Evolutionary conservation across 53 echinoderm and acorn worm species (phyloP).

Genomic region (Astropecten irregularis): DNA sequence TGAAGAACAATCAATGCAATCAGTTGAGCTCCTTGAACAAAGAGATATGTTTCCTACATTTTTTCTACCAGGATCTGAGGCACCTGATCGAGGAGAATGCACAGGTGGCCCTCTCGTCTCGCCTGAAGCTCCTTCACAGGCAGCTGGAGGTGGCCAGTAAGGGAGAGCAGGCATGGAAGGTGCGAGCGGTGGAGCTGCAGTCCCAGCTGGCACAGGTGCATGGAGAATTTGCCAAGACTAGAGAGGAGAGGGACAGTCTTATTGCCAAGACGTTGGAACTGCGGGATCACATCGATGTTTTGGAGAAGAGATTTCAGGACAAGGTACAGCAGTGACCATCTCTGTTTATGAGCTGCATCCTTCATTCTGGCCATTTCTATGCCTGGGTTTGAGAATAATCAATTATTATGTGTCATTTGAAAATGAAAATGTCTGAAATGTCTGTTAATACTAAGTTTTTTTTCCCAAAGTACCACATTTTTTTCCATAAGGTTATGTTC

Average conservation of each 20-base stretch:
- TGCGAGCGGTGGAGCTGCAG: constrained; percentile 3
- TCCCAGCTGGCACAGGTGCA: constrained; percentile 16
- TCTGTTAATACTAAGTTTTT: too few species aligned
- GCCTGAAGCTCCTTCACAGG: not conserved
- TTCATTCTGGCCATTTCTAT: not conserved
- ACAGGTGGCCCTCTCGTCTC: not conserved
- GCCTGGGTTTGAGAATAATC: too few species aligned
- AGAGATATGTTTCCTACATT: too few species aligned
- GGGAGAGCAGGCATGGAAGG: constrained; percentile 33
- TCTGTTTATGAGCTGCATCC: not conserved
- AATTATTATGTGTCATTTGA: too few species aligned
- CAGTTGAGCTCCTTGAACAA: too few species aligned
- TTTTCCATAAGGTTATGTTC: too few species aligned
- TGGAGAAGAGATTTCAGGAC: not conserved
- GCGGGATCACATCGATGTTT: not conserved
- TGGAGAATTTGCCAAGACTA: not conserved
- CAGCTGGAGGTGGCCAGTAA: constrained; percentile 31
- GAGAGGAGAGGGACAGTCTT: not conserved
- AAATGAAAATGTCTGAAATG: too few species aligned
- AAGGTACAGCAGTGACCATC: too few species aligned
- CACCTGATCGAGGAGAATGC: constrained; percentile 25
- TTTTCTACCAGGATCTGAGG: constrained; percentile 3
- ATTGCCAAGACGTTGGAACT: not conserved
- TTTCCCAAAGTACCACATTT: too few species aligned
- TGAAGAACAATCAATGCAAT: too few species aligned